These are phyloP conservation scores for Globicephala melas DNA, from an alignment of 2,113 vertebrate species.

Conservation along the genomic window DNA sequence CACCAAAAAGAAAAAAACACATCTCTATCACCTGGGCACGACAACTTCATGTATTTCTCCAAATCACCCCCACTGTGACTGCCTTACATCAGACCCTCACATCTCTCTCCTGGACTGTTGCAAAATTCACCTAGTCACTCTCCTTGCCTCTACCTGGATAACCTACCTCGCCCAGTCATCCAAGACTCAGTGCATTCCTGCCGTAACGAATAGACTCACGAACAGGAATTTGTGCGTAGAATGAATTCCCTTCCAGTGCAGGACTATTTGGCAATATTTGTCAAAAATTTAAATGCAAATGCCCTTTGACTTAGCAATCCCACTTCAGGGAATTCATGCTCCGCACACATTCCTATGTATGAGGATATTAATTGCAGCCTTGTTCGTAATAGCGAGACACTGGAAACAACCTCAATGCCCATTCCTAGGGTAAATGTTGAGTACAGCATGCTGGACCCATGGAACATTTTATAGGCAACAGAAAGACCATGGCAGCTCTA, in stretches of 20 bases:
- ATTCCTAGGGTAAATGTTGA: accelerated
- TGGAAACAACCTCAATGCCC: not conserved
- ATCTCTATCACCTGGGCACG: not conserved
- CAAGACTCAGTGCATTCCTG: accelerated
- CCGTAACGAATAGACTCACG: accelerated
- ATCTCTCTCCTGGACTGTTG: accelerated
- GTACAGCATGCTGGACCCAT: too few species aligned
- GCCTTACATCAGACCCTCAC: not conserved
- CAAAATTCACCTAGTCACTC: accelerated
- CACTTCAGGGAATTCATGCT: not conserved
- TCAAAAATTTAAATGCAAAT: not conserved
- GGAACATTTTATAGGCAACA: not conserved
- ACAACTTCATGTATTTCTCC: not conserved
- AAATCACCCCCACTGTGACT: not conserved
- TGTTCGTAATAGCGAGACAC: not conserved
- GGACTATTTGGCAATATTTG: not conserved
- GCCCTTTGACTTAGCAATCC: not conserved
- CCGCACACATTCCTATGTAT: accelerated
- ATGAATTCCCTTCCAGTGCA: accelerated
- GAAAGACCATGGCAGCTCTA: not conserved
- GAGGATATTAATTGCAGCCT: too few species aligned
- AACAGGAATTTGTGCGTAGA: accelerated
- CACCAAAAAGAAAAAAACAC: too few species aligned
- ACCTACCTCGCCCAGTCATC: accelerated
- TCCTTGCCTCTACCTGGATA: not conserved